These are phyloP conservation scores for Tipula unca DNA, from an alignment of 2,888 invertebrate species.

Conservation along the genomic window DNA sequence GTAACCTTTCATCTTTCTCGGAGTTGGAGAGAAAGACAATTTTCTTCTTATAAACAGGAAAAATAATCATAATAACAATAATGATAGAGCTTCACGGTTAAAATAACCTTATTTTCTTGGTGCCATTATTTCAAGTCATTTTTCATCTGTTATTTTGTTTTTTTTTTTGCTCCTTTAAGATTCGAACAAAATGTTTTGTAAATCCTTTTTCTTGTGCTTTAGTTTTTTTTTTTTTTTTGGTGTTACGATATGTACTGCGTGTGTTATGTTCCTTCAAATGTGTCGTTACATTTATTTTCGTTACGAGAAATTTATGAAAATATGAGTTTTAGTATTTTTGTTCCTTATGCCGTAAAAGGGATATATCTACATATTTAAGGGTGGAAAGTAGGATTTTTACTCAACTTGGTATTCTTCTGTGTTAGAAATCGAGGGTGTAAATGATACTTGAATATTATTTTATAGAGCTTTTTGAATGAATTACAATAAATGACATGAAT, in stretches of 20 bases:
- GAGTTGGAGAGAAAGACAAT: background rate
- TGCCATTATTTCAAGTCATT: background rate
- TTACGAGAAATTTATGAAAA: background rate
- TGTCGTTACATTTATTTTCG: background rate
- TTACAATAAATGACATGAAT: constrained; percentile 14
- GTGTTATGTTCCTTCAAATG: background rate
- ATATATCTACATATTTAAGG: background rate
- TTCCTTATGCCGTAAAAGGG: background rate
- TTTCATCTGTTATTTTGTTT: background rate
- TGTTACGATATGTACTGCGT: background rate
- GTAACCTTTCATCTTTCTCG: background rate
- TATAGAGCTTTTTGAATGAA: constrained; percentile 8
- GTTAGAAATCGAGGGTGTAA: constrained; percentile 4
- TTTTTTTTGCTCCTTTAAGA: background rate
- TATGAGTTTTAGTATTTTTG: background rate
- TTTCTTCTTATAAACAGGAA: background rate
- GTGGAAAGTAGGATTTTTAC: background rate
- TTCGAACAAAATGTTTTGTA: background rate
- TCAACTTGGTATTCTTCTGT: background rate
- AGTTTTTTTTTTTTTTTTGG: background rate
- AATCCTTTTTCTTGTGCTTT: background rate
- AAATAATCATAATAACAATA: constrained; percentile 8
- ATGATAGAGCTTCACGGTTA: constrained; percentile 8
- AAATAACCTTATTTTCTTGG: background rate
- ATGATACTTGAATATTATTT: constrained; percentile 14